Conservation (phyloP, 1,140 invertebrate genomes). For the Oryctes rhinoceros region DNA sequence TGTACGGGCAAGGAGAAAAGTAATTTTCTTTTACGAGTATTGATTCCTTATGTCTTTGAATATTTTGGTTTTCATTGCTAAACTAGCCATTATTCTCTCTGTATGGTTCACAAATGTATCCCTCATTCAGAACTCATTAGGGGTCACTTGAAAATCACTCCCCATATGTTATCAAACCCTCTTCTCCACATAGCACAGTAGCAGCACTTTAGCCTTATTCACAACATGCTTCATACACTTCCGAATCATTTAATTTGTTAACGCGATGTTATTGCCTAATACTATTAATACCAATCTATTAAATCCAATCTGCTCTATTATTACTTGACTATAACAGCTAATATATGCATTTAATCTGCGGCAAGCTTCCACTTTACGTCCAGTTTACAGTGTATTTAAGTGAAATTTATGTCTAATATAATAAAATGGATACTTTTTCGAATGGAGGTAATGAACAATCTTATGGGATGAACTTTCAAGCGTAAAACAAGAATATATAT, state of each 20-base stretch:
- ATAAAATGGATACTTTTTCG: not conserved
- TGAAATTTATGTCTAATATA: not conserved
- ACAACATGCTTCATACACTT: not conserved
- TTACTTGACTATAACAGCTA: slow-evolving; percentile 1
- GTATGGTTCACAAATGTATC: not conserved
- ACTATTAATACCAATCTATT: slow-evolving; percentile 23
- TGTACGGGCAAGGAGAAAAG: no score
- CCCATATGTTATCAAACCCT: not conserved
- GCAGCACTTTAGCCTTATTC: not conserved
- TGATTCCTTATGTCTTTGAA: not conserved
- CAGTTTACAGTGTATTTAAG: not conserved
- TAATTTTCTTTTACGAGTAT: no score
- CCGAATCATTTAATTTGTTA: slow-evolving; percentile 23
- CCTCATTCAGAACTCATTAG: not conserved
- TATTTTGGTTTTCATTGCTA: not conserved
- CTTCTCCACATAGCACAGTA: not conserved
- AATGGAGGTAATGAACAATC: not conserved
- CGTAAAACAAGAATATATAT: no score
- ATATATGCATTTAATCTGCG: slow-evolving; percentile 10
- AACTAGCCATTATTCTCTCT: not conserved
- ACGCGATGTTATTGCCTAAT: not conserved
- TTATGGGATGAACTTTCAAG: no score
- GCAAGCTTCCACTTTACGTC: not conserved
- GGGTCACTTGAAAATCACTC: not conserved
- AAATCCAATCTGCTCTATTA: slow-evolving; percentile 39